Evolutionary conservation across 2,113 vertebrate genomes (phyloP).

Genomic region (rat (Rattus norvegicus)): GRCr8 NC_086031.1:97923501-97924000

Average conservation of each 20-base stretch:
- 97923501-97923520: too few species aligned
- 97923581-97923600: too few species aligned
- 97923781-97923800: neutral
- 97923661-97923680: too few species aligned
- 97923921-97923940: neutral
- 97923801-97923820: neutral
- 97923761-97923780: neutral
- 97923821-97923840: neutral
- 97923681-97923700: neutral
- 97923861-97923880: neutral
- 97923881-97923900: neutral
- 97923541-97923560: too few species aligned
- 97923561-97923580: too few species aligned
- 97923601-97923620: too few species aligned
- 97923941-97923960: neutral
- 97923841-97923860: neutral
- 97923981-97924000: neutral
- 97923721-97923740: neutral
- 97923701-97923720: neutral
- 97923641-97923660: too few species aligned
- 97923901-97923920: neutral
- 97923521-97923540: too few species aligned
- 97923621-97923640: too few species aligned
- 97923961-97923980: neutral
- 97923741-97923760: slow-evolving; percentile 5